Conservation (phyloP, 2,797 vertebrate genomes). For the Hydrophis major region DNA sequence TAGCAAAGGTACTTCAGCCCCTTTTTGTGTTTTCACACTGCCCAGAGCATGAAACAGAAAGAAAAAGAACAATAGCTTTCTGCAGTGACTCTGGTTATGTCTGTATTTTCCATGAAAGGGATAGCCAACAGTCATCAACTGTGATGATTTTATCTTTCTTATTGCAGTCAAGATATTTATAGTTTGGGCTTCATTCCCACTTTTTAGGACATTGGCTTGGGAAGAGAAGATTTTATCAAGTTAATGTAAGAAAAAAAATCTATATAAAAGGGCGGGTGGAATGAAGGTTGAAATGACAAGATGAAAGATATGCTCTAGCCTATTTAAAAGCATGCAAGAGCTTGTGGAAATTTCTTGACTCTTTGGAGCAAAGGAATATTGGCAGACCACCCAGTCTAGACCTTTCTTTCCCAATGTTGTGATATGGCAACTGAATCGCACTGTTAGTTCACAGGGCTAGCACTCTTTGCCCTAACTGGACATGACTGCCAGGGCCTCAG, state of each 20-base stretch:
- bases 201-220: conserved; percentile 1
- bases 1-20: background rate
- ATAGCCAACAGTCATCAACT: background rate
- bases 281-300: background rate
- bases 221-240: conserved; percentile 22
- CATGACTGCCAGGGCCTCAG: background rate
- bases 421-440: background rate
- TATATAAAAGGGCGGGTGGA: background rate
- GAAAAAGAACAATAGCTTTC: background rate
- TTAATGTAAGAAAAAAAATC: background rate
- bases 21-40: background rate
- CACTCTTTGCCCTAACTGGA: background rate
- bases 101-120: background rate
- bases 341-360: background rate
- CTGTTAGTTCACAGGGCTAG: background rate
- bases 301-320: background rate
- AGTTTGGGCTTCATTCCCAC: background rate
- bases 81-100: background rate
- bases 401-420: background rate
- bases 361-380: background rate
- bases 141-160: background rate
- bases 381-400: background rate
- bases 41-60: conserved; percentile 1
- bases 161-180: background rate
- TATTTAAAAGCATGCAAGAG: background rate